These are phyloP conservation scores for Eupleurogrammus muticus DNA, from an alignment of 2,797 vertebrate species.

Conservation along the genomic window DNA sequence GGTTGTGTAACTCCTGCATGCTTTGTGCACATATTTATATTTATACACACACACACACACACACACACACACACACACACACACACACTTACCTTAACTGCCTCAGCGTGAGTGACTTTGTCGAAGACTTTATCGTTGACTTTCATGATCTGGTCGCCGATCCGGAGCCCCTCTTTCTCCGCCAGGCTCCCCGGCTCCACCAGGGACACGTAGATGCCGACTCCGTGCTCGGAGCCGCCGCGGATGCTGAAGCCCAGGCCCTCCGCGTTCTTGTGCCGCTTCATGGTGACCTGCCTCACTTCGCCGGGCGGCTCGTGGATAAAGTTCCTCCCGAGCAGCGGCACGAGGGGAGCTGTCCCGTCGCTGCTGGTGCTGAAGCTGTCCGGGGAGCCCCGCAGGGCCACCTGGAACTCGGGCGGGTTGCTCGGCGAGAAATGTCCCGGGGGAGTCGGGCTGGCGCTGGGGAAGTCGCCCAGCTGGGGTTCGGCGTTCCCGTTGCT, in stretches of 20 bases:
- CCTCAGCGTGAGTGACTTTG: slow-evolving; percentile 92
- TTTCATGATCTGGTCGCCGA: slow-evolving; percentile 96
- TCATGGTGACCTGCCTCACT: slow-evolving; percentile 90
- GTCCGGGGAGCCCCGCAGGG: slow-evolving; percentile 80
- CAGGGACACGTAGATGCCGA: slow-evolving; percentile 97
- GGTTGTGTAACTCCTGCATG: neutral
- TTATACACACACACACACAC: too few species aligned
- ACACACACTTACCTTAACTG: slow-evolving; percentile 99
- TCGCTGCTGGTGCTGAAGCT: slow-evolving; percentile 85
- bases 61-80: too few species aligned
- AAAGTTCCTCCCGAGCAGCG: slow-evolving; percentile 83
- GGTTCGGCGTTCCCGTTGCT: slow-evolving; percentile 74
- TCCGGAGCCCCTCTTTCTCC: slow-evolving; percentile 92
- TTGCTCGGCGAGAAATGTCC: slow-evolving; percentile 66
- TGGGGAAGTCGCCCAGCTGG: slow-evolving; percentile 53
- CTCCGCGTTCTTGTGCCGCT: slow-evolving; percentile 93
- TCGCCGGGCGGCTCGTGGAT: slow-evolving; percentile 86
- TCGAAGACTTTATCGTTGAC: slow-evolving; percentile 95
- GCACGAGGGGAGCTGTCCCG: slow-evolving; percentile 82
- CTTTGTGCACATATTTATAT: too few species aligned
- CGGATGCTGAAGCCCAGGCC: slow-evolving; percentile 98
- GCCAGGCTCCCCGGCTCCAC: slow-evolving; percentile 96
- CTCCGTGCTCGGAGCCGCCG: slow-evolving; percentile 96
- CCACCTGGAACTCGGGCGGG: slow-evolving; percentile 73
- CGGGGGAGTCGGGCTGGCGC: slow-evolving; percentile 66